Conservation (phyloP, 2,797 vertebrate species). For the Epinephelus awoara region DNA sequence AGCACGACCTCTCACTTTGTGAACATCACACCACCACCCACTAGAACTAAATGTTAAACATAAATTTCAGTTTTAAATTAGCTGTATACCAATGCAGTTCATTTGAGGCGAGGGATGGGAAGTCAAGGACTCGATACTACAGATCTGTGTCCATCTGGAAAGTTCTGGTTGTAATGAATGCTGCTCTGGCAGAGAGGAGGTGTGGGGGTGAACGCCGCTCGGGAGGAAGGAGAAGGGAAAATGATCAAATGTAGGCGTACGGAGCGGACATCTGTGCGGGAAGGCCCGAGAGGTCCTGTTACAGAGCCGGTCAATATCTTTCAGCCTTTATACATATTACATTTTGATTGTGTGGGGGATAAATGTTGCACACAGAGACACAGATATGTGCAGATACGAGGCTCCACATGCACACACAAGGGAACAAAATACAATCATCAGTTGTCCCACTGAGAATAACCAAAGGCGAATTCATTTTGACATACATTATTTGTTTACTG, state of each 20-base stretch:
- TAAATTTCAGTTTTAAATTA: constrained; percentile 7
- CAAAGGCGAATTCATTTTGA: constrained; percentile 31
- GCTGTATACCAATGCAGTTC: background rate
- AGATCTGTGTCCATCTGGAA: constrained; percentile 47
- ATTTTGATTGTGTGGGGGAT: constrained; percentile 45
- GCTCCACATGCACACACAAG: constrained; percentile 22
- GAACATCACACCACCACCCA: background rate
- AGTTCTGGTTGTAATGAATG: constrained; percentile 35
- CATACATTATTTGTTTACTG: constrained; percentile 37
- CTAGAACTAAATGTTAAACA: background rate
- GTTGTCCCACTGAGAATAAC: constrained; percentile 37
- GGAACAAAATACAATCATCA: constrained; percentile 37
- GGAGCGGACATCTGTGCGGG: constrained; percentile 39
- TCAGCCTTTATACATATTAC: constrained; percentile 42
- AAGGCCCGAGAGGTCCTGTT: constrained; percentile 46
- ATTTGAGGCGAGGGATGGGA: background rate
- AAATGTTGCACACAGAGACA: constrained; percentile 37
- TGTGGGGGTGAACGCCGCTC: constrained; percentile 54
- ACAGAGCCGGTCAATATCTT: constrained; percentile 49
- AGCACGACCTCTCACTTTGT: background rate
- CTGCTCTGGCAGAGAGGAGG: constrained; percentile 25
- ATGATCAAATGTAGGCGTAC: constrained; percentile 58
- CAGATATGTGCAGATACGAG: background rate
- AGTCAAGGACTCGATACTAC: background rate
- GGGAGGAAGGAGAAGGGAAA: constrained; percentile 62